Evolutionary conservation across 2,888 invertebrate species (phyloP), one percentile per base, ranked within the genome.

Genomic region (Chydorus sphaericus): DNA sequence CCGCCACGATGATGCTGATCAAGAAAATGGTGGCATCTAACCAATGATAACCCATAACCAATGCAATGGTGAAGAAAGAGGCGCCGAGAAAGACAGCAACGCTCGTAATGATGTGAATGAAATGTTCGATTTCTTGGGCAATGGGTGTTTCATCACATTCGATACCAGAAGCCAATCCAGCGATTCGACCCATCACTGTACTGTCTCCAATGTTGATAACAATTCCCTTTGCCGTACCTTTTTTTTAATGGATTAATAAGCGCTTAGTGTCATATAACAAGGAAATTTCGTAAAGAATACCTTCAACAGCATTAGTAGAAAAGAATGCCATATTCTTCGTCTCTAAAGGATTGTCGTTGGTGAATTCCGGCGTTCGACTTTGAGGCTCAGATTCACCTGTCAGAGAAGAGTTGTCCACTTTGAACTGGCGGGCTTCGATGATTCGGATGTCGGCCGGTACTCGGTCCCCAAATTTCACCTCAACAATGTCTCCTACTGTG

Each of bases 1-100:
- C 97, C 62, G 97, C 98, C 62, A 98, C 97, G 75, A 98, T 98
- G 74, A 98, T 97, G 70, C 97, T 97, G 71, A 98, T 98, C 66
- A 94, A 78, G 82, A 98, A 98, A 73, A 98, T 94, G 64, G 97
- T 96, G 68, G 98, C 96, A 71, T 97, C 97, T 65, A 98, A 78
- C 96, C 96, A 97, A 72, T 92, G 89, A 75, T 98, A 98, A 66
- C 94, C 94, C 64, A 98, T 82, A 68, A 93, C 84, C 26, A 55
- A 31, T 23, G 55, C 75, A 48, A 78, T 67, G 61, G 74, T 69
- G 74, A 98, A 91, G 60, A 97, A 94, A 69, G 97, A 94, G 58
- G 96, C 69, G 80, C 98, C 98, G 81, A 98, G 97, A 75, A 92
- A 91, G 61, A 93, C 91, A 65, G 92, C 91, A 62, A 89, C 90